Conservation (phyloP, 2,797 vertebrate genomes). For the Hoplostethus atlanticus region DNA sequence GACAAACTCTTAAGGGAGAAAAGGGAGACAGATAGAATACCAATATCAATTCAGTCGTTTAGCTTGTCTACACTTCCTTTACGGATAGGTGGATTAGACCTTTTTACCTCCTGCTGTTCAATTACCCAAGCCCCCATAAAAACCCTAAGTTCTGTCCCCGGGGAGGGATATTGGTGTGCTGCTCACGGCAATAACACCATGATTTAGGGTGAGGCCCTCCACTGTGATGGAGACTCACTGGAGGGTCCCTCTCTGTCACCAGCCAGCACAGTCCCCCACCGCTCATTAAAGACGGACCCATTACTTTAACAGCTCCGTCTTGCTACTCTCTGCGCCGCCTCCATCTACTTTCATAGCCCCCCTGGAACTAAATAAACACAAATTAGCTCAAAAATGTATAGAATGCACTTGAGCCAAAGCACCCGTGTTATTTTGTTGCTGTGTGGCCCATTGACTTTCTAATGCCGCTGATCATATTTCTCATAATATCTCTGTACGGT, state of each 20-base stretch:
- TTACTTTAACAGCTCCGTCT: constrained; percentile 62
- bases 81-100: constrained; percentile 58
- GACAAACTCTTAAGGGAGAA: constrained; percentile 55
- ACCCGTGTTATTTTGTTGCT: constrained; percentile 44
- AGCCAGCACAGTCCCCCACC: constrained; percentile 66
- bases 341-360: constrained; percentile 49
- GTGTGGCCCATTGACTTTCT: constrained; percentile 62
- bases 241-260: constrained; percentile 65
- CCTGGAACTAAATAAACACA: constrained; percentile 75
- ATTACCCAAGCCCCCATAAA: constrained; percentile 80
- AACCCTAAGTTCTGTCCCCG: constrained; percentile 61
- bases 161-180: constrained; percentile 65
- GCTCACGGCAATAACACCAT: constrained; percentile 67
- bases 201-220: constrained; percentile 76
- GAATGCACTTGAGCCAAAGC: constrained; percentile 38
- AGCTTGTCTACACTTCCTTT: constrained; percentile 61
- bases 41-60: constrained; percentile 61
- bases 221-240: constrained; percentile 65
- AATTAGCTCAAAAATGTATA: constrained; percentile 51
- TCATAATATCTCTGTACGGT: constrained; percentile 58
- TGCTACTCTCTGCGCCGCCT: constrained; percentile 40
- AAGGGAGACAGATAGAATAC: constrained; percentile 39
- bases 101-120: constrained; percentile 72
- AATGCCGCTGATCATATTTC: constrained; percentile 59
- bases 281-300: constrained; percentile 68